phyloP scores from a whole-genome alignment of 2,888 invertebrate genomes.

The Thecophora atra region DNA sequence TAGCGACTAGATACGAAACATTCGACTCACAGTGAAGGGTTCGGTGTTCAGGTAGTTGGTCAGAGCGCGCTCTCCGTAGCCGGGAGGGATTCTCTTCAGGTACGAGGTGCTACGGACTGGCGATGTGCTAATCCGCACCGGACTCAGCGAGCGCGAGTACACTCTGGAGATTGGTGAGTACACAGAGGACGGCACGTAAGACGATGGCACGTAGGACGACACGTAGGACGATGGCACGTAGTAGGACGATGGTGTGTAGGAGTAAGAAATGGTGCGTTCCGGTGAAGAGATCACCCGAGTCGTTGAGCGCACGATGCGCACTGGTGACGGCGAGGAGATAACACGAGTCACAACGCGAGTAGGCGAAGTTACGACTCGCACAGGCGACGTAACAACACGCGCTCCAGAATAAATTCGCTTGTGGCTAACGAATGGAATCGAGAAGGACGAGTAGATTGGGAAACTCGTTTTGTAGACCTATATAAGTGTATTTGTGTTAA shows the following conservation, averaged over 20 bases:
- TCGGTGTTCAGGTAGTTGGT: conserved; percentile 83
- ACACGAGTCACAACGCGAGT: conserved; percentile 56
- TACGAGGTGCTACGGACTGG: conserved; percentile 72
- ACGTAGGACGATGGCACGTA: conserved; percentile 46
- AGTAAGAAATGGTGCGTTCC: conserved; percentile 53
- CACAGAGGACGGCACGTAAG: conserved; percentile 54
- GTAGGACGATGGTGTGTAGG: conserved; percentile 46
- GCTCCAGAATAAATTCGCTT: conserved; percentile 57
- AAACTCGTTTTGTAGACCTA: conserved; percentile 64
- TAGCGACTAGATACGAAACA: conserved; percentile 46
- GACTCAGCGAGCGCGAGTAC: conserved; percentile 56
- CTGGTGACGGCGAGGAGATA: conserved; percentile 56
- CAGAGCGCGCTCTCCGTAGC: conserved; percentile 72
- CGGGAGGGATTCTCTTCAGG: conserved; percentile 73
- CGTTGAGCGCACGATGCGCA: conserved; percentile 56
- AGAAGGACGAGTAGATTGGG: conserved; percentile 64
- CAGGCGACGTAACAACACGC: conserved; percentile 61
- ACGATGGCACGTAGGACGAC: conserved; percentile 50
- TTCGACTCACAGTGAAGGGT: conserved; percentile 78
- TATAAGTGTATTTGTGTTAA: conserved; percentile 42
- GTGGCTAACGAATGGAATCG: conserved; percentile 51
- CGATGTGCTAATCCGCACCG: conserved; percentile 57
- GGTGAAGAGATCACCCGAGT: conserved; percentile 60
- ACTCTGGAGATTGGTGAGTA: conserved; percentile 58
- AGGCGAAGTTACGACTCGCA: conserved; percentile 60